Base-by-base conservation (phyloP, 92 coral and sea anemone species). In the Paramuricea clavata region DNA sequence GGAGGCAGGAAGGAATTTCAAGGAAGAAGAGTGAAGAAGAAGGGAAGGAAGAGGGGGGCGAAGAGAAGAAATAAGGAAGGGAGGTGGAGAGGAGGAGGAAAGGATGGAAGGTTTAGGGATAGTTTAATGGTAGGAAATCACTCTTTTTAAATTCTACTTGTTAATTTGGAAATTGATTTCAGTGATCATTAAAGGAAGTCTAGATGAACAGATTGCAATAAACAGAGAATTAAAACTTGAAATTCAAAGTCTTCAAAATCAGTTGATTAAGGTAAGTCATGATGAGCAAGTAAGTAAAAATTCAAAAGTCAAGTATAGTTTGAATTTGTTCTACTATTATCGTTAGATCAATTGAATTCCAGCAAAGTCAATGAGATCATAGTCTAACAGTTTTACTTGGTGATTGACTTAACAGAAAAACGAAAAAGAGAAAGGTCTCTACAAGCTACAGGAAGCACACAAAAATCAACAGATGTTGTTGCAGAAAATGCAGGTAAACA, bases 221-320 rank as follows among this genome's bases (percentile, higher is more conserved):
- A 96, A 88, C 76, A 95, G 93, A 83, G 96, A 96, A 67, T 89
- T 94, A 0, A 91, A 92, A 23, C 52, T 87, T n/a, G 89, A 97
- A 69, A 89, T 94, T 32, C 98, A 93, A 81, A 92, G 85, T 59
- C 97, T 96, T 32, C 99, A 96, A 74, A 96, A 96, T 85, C 98
- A 96, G 17, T 93, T 96, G 10, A 96, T 96, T 31, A 96, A 91
- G 98, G 99, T 95, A 31, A 12, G n/a, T n/a, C n/a, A n/a, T n/a
- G n/a, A n/a, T n/a, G n/a, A n/a, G n/a, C n/a, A n/a, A n/a, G n/a
- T n/a, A n/a, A n/a, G n/a, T n/a, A n/a, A n/a, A n/a, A n/a, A n/a
- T n/a, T n/a, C n/a, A n/a, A n/a, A n/a, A n/a, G n/a, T n/a, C n/a
- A n/a, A n/a, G n/a, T n/a, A n/a, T n/a, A n/a, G n/a, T n/a, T n/a